These are phyloP conservation scores for Heloderma charlesbogerti DNA, from an alignment of 2,113 vertebrate species.

Conservation along the genomic window DNA sequence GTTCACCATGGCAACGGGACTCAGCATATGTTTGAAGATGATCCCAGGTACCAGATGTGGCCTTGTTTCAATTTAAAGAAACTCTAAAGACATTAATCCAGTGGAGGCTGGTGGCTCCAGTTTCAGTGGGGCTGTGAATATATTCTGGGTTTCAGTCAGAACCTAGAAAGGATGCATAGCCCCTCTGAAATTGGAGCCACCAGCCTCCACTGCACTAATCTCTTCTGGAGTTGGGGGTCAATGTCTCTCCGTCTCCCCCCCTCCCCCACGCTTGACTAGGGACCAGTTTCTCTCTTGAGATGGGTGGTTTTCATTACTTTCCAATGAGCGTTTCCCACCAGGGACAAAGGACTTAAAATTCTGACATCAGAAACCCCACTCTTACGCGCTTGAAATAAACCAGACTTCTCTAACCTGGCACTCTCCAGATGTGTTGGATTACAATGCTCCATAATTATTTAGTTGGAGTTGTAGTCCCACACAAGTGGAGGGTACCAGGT, in stretches of 20 bases:
- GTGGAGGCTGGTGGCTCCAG: too few species aligned
- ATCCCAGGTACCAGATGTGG: constrained; percentile 78
- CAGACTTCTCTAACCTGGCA: too few species aligned
- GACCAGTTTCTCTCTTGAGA: background rate
- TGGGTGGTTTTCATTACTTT: background rate
- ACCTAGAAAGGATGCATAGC: too few species aligned
- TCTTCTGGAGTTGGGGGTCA: background rate
- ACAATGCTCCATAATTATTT: too few species aligned
- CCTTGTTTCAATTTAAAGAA: background rate
- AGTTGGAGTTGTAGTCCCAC: too few species aligned
- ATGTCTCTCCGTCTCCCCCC: background rate
- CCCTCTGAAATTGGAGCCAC: too few species aligned
- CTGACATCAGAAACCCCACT: background rate
- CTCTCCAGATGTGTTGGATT: too few species aligned
- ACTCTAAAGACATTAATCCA: background rate
- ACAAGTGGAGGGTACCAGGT: too few species aligned
- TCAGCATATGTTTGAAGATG: constrained; percentile 90
- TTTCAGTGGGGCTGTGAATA: too few species aligned
- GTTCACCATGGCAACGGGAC: constrained; percentile 94
- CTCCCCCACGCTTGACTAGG: background rate
- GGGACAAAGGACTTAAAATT: background rate
- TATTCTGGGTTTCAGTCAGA: too few species aligned
- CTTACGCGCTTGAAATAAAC: background rate
- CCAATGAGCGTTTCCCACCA: background rate
- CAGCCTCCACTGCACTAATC: too few species aligned